Evolutionary conservation across 2,888 invertebrate species (phyloP), one percentile per base, ranked within the genome.

Genomic region (Dugesia japonica): DNA sequence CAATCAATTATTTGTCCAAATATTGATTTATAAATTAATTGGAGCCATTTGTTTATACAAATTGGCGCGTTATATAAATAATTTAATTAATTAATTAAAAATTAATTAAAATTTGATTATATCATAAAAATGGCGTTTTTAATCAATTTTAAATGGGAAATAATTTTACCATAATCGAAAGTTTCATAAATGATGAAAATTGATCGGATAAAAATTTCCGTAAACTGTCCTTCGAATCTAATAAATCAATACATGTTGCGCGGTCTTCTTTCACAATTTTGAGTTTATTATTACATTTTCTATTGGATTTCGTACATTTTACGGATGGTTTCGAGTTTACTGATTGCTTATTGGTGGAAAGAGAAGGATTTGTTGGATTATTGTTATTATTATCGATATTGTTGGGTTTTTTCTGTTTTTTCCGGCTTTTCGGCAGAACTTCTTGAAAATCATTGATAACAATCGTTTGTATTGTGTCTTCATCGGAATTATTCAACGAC

Each of bases 151-250:
- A n/a, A n/a, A n/a, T n/a, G n/a, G n/a, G n/a, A n/a, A n/a, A n/a
- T n/a, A n/a, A n/a, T n/a, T n/a, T 56, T 23, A 56, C 56, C 56
- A 56, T 20, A 56, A 56, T 56, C n/a, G 56, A 56, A 7, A 56
- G 56, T 56, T 56, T 56, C 56, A 56, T 56, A n/a, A 56, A 56
- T 56, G n/a, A n/a, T 13, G 56, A 56, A n/a, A 56, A 56, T 56
- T 56, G 56, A 20, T 56, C 56, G 4, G 56, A 13, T 20, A 56
- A n/a, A 56, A 56, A 56, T 23, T 56, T 56, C n/a, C 17, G 4
- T n/a, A 56, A n/a, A 56, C 56, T 56, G n/a, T 56, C 56, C 17
- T 56, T 56, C n/a, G 56, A 56, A 56, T 56, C 56, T 56, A 56
- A 56, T 23, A 56, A 56, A 56, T 56, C 56, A n/a, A 56, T 7